Percentiles rank a stretch among this genome's conserved stretches.
phyloP scores from a whole-genome alignment of 2,888 invertebrate genomes.

The Caenorhabditis virilis region DNA sequence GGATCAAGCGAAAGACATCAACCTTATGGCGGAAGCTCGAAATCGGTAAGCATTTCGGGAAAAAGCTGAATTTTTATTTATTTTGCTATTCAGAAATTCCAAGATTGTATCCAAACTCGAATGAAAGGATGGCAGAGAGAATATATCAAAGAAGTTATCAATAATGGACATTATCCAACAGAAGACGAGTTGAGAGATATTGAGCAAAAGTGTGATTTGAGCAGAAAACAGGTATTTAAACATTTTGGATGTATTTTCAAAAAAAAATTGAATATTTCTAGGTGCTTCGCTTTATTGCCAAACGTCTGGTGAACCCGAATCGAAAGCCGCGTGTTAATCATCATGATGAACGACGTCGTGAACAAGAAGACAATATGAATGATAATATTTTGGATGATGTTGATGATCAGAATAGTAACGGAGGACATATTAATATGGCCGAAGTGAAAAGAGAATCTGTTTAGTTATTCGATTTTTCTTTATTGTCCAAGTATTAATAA shows the following conservation, averaged over 20 bases:
- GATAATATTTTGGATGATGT: slow-evolving; percentile 2
- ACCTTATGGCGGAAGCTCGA: too few species aligned
- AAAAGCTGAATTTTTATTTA: too few species aligned
- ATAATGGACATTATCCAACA: slow-evolving; percentile 49
- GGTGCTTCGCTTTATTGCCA: slow-evolving; percentile 52
- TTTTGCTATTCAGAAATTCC: slow-evolving; percentile 6
- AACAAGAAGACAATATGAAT: slow-evolving; percentile 33
- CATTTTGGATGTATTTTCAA: background rate
- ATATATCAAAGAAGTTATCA: slow-evolving; percentile 52
- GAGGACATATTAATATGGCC: background rate
- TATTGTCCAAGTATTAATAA: too few species aligned
- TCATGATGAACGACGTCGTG: slow-evolving; percentile 30
- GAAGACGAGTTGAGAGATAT: slow-evolving; percentile 49
- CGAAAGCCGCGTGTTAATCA: slow-evolving; percentile 47
- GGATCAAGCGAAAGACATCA: too few species aligned
- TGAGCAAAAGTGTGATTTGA: slow-evolving; percentile 47
- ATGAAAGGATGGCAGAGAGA: slow-evolving; percentile 56
- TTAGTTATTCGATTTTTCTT: too few species aligned
- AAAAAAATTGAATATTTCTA: slow-evolving; percentile 3
- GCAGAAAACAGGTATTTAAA: slow-evolving; percentile 40
- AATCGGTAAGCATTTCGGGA: slow-evolving; percentile 43
- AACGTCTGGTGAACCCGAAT: slow-evolving; percentile 46
- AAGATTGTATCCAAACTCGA: slow-evolving; percentile 41
- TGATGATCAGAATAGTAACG: background rate
- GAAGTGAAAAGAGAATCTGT: too few species aligned